Evolutionary conservation across 1,140 invertebrate species (phyloP), one percentile per base, ranked within the genome.

Genomic region (Drosophila repleta): DNA sequence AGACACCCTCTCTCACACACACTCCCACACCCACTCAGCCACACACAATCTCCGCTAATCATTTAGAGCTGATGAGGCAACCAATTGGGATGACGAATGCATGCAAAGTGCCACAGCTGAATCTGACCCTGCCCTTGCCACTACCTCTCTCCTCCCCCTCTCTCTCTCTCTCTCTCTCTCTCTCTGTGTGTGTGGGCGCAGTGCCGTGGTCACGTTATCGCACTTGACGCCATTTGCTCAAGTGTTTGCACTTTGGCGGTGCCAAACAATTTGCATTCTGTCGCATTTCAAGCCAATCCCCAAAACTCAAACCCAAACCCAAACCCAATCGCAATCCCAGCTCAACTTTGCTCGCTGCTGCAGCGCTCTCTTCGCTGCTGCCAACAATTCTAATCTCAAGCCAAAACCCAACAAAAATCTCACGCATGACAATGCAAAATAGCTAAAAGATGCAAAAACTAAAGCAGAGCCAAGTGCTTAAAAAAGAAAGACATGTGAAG

Each of bases 221-320:
- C 74, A 74, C 71, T 80, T 74, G 45, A 74, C 71, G 68, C 66
- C 75, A 77, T 80, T 80, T 68, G 53, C 72, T 68, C 75, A 64
- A 80, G 78, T 80, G 75, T 77, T 74, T 74, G 76, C 78, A 74
- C 75, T 74, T 74, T 80, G 70, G 53, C 39, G 45, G n/a, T 74
- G 70, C 48, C 71, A 58, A 61, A 62, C 71, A 74, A 77, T 77
- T 77, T 77, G 75, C 75, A 74, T 77, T 55, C 61, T 64, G 58
- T 60, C 63, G 49, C 73, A 56, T 63, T 57, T 66, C 52, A 18
- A 39, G 51, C 56, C 37, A 73, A 13, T 32, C 18, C 49, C 26
- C 17, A 15, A 48, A 10, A 43, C 62, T 21, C 29, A 29, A 29
- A 29, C 8, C 29, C 29, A 5, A 29, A 29, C 29, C 7, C 29